Evolutionary conservation across 2,797 vertebrate species (phyloP).

Genomic region (Manis pentadactyla): DNA sequence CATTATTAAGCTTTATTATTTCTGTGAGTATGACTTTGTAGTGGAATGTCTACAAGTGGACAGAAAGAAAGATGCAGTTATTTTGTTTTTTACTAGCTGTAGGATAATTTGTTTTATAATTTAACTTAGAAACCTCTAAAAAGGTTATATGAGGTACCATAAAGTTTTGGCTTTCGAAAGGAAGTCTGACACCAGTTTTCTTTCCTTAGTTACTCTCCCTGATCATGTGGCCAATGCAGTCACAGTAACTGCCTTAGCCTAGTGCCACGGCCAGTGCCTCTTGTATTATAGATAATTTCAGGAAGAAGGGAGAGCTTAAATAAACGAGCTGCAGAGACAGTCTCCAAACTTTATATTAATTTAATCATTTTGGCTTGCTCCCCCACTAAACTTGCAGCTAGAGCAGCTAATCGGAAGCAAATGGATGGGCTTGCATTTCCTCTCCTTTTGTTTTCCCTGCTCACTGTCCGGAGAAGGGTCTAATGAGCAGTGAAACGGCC

Average conservation of each 20-base stretch:
- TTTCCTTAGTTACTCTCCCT: background rate
- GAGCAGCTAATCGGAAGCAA: slow-evolving; percentile 55
- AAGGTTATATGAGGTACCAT: background rate
- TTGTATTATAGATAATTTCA: background rate
- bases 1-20: slow-evolving; percentile 73
- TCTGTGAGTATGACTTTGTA: slow-evolving; percentile 49
- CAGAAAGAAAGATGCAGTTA: slow-evolving; percentile 23
- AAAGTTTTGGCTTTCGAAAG: slow-evolving; percentile 37
- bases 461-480: slow-evolving; percentile 60
- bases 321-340: background rate
- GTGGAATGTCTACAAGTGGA: background rate
- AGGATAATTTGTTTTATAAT: slow-evolving; percentile 24
- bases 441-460: slow-evolving; percentile 70
- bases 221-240: background rate
- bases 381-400: slow-evolving; percentile 61
- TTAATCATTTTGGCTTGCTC: slow-evolving; percentile 48
- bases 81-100: slow-evolving; percentile 54
- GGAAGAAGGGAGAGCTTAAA: background rate
- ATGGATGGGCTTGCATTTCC: slow-evolving; percentile 40
- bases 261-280: background rate
- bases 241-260: background rate
- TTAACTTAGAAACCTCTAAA: slow-evolving; percentile 53
- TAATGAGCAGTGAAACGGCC: slow-evolving; percentile 65
- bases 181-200: background rate
- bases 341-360: slow-evolving; percentile 45